Conservation (phyloP, 1,140 invertebrate genomes). For the Magallana ariakensis region DNA sequence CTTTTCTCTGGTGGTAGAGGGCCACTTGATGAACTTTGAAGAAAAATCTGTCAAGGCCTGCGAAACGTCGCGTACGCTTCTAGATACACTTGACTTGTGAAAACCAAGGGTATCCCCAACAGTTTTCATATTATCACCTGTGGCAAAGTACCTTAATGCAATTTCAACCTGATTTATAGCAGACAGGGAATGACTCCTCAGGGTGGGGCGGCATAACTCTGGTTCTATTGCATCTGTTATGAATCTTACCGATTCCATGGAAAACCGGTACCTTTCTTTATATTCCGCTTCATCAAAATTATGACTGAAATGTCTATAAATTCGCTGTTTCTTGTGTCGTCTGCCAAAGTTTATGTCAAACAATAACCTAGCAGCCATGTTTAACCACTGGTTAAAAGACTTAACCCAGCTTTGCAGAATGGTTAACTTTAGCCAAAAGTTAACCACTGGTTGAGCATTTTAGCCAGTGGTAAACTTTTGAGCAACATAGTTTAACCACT, state of each 20-base stretch:
- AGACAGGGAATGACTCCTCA: not conserved
- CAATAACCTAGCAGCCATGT: not conserved
- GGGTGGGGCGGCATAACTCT: not conserved
- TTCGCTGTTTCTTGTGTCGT: not conserved
- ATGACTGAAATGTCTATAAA: constrained; percentile 15
- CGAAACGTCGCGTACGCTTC: constrained; percentile 7
- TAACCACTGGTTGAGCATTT: not conserved
- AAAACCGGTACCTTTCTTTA: not conserved
- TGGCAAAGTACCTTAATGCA: constrained; percentile 25
- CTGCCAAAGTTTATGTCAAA: not conserved
- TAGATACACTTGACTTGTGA: constrained; percentile 12
- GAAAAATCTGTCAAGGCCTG: not conserved
- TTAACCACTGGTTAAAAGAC: constrained; percentile 26
- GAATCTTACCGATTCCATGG: not conserved
- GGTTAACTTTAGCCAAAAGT: constrained; percentile 21
- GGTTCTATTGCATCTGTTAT: not conserved
- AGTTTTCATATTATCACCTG: constrained; percentile 19
- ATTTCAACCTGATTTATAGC: constrained; percentile 13
- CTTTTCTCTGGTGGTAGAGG: not conserved
- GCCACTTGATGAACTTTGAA: constrained; percentile 35
- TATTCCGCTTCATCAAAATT: not conserved
- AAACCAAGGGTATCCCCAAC: constrained; percentile 38
- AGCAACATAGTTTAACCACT: not conserved
- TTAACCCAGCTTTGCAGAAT: not conserved
- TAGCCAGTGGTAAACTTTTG: constrained; percentile 13